These are phyloP conservation scores for Thereva unica DNA, from an alignment of 2,888 invertebrate genomes.

Conservation along the genomic window DNA sequence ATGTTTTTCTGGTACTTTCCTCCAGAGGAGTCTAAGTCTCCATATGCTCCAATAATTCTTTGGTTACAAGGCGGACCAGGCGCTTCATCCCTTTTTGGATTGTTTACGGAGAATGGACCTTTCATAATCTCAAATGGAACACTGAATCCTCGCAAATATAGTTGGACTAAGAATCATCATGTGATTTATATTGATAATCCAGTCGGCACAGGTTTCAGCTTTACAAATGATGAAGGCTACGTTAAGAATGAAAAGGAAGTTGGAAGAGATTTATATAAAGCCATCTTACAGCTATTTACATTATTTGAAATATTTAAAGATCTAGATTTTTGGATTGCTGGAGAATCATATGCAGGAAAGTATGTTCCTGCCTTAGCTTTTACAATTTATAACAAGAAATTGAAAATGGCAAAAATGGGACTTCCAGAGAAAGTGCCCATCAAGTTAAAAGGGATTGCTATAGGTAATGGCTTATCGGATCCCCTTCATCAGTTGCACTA, in stretches of 20 bases:
- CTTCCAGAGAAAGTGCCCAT: slow-evolving; percentile 48
- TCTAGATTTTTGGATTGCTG: slow-evolving; percentile 83
- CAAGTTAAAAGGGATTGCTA: slow-evolving; percentile 60
- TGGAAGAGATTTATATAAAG: slow-evolving; percentile 76
- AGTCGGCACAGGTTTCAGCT: slow-evolving; percentile 90
- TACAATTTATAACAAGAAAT: slow-evolving; percentile 60
- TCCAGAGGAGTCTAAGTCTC: slow-evolving; percentile 60
- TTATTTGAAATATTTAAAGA: slow-evolving; percentile 76
- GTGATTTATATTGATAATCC: slow-evolving; percentile 93
- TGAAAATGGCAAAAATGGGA: slow-evolving; percentile 46
- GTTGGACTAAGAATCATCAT: slow-evolving; percentile 76
- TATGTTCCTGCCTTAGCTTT: slow-evolving; percentile 73
- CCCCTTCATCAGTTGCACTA: slow-evolving; percentile 77
- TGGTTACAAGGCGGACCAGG: slow-evolving; percentile 91
- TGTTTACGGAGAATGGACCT: slow-evolving; percentile 86
- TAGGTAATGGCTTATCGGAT: slow-evolving; percentile 82
- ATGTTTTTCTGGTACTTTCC: slow-evolving; percentile 94
- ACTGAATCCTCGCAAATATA: slow-evolving; percentile 66
- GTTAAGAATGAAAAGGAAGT: slow-evolving; percentile 79
- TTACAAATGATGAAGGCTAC: slow-evolving; percentile 78
- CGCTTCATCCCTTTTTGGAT: slow-evolving; percentile 75
- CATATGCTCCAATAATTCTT: slow-evolving; percentile 71
- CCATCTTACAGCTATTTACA: slow-evolving; percentile 79
- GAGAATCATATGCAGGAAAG: slow-evolving; percentile 87
- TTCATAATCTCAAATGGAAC: slow-evolving; percentile 60